These are phyloP conservation scores for Laothoe populi DNA, from an alignment of 2,888 invertebrate species.

Conservation along the genomic window DNA sequence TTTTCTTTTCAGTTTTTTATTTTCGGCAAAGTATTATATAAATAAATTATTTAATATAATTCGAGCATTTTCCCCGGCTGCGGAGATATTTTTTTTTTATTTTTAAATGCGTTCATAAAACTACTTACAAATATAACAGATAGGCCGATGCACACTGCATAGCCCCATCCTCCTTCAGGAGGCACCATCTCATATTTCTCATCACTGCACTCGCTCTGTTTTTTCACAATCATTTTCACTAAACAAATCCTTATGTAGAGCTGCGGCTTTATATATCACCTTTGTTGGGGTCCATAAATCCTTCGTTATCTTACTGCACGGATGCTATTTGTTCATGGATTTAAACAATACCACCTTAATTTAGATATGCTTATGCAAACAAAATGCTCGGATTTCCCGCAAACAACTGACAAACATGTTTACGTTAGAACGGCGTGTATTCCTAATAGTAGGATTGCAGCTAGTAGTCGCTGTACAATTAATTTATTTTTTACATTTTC, in stretches of 20 bases:
- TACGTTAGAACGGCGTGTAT: constrained; percentile 26
- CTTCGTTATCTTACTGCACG: constrained; percentile 56
- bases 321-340: constrained; percentile 60
- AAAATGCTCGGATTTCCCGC: constrained; percentile 72
- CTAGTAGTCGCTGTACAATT: not conserved
- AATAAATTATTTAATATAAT: too few relatives aligned
- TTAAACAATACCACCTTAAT: constrained; percentile 66
- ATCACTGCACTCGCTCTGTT: constrained; percentile 59
- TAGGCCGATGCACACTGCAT: constrained; percentile 87
- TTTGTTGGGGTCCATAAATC: constrained; percentile 65
- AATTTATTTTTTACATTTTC: constrained; percentile 31
- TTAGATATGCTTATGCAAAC: constrained; percentile 59
- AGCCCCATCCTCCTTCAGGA: constrained; percentile 91
- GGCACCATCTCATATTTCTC: constrained; percentile 76
- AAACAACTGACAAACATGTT: constrained; percentile 63
- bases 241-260: constrained; percentile 34
- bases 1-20: too few relatives aligned
- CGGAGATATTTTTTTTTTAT: too few relatives aligned
- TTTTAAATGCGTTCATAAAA: not conserved
- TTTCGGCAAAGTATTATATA: too few relatives aligned
- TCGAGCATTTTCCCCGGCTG: too few relatives aligned
- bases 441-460: not conserved
- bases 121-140: constrained; percentile 88
- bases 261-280: constrained; percentile 40
- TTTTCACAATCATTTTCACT: constrained; percentile 60